Base-by-base conservation (phyloP, 2,888 invertebrate genomes). In the Amblyjoppa proteus region DNA sequence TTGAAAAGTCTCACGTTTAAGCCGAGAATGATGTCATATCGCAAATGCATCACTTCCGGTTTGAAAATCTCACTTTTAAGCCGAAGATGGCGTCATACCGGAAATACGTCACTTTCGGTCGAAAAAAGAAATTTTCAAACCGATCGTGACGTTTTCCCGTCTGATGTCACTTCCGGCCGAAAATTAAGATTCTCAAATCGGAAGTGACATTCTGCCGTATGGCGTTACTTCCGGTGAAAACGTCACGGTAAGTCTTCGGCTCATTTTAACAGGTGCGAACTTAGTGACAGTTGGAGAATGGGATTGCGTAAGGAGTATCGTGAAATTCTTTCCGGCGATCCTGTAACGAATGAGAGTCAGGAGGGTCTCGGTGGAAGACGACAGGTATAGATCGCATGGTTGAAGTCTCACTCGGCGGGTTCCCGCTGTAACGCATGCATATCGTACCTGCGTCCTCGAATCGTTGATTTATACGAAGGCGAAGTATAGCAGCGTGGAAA, bases 381-480 rank as follows among this genome's bases (percentile, higher is more conserved):
- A 61, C 45, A 64, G 70, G 74, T 83, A 83, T 58, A 64, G 75
- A 80, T 76, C 64, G 81, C 38, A n/a, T 28, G 45, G 51, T 45
- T 84, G 71, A 84, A 73, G 70, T 81, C 80, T 84, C 73, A 84
- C 81, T 81, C 68, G 58, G 38, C 11, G 16, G 76, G 77, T 68
- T 68, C 31, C 31, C 68, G 3, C 5, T n/a, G 38, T 38, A 53
- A 66, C 68, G 34, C 58, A 9, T 49, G 49, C 71, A 73, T 51
- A 68, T 66, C 53, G 64, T 61, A 38, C 61, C 56, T 49, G 16
- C 53, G 58, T 78, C 51, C 51, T 66, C 70, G 78, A 83, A 76
- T 75, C 75, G 34, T 53, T 81, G 77, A 84, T 84, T 84, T 73
- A 81, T 81, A 68, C 20, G 71, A 77, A 84, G 86, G 77, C 81